A percentile compares a stretch with the other conserved stretches of the same genome.
Conservation (phyloP, 2,113 vertebrate genomes). For the Tiliqua scincoides region DNA sequence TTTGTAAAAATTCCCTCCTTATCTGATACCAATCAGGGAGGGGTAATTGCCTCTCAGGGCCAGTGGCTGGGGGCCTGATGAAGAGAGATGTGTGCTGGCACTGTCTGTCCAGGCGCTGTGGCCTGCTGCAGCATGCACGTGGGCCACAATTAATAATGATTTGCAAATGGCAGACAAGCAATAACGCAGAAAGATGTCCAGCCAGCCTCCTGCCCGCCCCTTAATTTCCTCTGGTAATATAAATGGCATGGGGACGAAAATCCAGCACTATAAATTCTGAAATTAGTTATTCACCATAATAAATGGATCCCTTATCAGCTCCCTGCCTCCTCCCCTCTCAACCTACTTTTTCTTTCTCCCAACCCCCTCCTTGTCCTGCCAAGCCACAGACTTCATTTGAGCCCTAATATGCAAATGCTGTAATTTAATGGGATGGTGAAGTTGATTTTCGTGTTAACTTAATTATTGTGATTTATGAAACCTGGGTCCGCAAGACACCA, state of each 20-base stretch:
- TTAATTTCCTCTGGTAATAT: constrained; percentile 86
- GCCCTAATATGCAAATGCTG: constrained; percentile 80
- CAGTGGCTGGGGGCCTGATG: constrained; percentile 92
- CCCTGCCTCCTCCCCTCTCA: constrained; percentile 22
- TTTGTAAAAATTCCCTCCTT: constrained; percentile 98
- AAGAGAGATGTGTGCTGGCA: constrained; percentile 95
- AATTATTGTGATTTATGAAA: constrained; percentile 91
- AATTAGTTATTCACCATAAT: constrained; percentile 87
- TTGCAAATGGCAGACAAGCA: constrained; percentile 93
- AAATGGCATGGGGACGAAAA: constrained; percentile 84
- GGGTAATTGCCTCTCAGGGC: constrained; percentile 96
- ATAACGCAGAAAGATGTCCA: constrained; percentile 89
- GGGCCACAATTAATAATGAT: constrained; percentile 95
- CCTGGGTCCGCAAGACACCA: constrained; percentile 75
- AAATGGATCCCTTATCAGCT: constrained; percentile 78
- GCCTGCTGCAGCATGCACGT: constrained; percentile 79
- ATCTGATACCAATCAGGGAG: constrained; percentile 97
- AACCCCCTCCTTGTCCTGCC: constrained; percentile 21
- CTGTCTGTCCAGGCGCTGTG: constrained; percentile 78
- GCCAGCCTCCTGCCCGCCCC: constrained; percentile 81
- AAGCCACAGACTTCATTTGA: constrained; percentile 69
- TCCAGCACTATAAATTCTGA: constrained; percentile 84
- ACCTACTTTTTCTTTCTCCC: constrained; percentile 32
- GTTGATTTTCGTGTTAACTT: constrained; percentile 85
- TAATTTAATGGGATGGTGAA: constrained; percentile 86